A percentile compares a stretch with the other conserved stretches of the same genome.
Conservation (phyloP, 2,797 vertebrate species). For the Manis crassicaudata region DNA sequence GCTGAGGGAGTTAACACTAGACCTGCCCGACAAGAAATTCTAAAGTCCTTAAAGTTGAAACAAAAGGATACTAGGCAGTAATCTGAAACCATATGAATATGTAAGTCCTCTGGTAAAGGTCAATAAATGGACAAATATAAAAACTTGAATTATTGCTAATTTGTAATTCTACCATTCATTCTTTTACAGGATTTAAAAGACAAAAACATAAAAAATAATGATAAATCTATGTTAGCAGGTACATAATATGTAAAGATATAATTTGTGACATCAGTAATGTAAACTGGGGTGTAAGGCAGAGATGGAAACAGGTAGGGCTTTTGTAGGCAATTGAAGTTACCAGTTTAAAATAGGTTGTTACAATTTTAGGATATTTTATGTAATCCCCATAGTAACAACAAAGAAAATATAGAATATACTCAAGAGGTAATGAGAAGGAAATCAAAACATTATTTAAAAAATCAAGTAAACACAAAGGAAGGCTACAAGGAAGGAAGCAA, state of each 20-base stretch:
- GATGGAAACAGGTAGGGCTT: neutral
- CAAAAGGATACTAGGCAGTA: neutral
- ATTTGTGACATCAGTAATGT: neutral
- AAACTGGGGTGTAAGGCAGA: neutral
- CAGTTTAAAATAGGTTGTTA: slow-evolving; percentile 8
- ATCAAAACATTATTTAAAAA: neutral
- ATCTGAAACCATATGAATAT: neutral
- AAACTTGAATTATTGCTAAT: neutral
- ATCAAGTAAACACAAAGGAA: slow-evolving; percentile 1
- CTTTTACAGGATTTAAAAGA: neutral
- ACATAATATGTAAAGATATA: neutral
- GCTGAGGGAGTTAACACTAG: neutral
- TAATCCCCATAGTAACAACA: neutral
- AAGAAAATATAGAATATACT: neutral
- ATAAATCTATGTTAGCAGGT: neutral
- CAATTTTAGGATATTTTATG: neutral
- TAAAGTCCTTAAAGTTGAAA: neutral
- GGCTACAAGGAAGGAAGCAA: neutral
- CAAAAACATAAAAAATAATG: neutral
- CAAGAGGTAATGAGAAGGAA: neutral
- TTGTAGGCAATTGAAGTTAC: neutral
- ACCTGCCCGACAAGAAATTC: neutral
- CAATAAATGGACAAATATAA: neutral
- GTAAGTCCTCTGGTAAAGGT: neutral
- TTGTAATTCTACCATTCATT: neutral